Evolutionary conservation across 2,113 vertebrate genomes (phyloP).

Genomic region (Fregata magnificens): DNA sequence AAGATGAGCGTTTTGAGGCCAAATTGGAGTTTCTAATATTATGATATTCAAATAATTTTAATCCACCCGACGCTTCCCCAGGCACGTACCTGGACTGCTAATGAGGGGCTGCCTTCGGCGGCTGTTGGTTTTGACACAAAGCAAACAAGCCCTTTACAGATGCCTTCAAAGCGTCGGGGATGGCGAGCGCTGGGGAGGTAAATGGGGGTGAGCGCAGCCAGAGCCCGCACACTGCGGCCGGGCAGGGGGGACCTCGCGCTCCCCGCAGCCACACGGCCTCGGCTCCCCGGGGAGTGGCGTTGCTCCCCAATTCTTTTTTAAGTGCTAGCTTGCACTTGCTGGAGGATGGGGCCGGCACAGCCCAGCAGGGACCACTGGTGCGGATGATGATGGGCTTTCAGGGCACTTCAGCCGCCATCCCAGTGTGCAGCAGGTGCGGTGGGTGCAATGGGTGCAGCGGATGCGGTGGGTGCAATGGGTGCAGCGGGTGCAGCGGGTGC

Average conservation of each 20-base stretch:
- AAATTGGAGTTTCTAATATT: constrained; percentile 57
- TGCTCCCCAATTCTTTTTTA: background rate
- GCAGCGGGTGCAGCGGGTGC: rapidly evolving
- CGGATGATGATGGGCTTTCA: background rate
- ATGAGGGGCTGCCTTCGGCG: constrained; percentile 48
- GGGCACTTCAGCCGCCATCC: background rate
- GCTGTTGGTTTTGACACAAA: constrained; percentile 46
- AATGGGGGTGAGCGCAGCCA: background rate
- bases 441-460: rapidly evolving
- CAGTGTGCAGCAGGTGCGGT: background rate
- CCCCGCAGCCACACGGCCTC: rapidly evolving
- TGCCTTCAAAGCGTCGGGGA: background rate
- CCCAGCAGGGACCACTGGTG: background rate
- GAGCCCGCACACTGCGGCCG: rapidly evolving
- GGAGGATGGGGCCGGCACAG: background rate
- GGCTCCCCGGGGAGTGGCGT: rapidly evolving
- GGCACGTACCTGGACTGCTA: constrained; percentile 48
- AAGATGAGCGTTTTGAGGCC: constrained; percentile 64
- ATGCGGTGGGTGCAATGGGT: rapidly evolving
- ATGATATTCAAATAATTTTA: constrained; percentile 60
- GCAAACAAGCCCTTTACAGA: constrained; percentile 57
- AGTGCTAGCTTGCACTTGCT: background rate
- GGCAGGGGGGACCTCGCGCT: rapidly evolving
- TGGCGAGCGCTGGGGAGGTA: constrained; percentile 15
- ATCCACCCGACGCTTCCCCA: background rate